Base-by-base conservation (phyloP, 1,140 invertebrate genomes). In the Luehdorfia chinensis region DNA sequence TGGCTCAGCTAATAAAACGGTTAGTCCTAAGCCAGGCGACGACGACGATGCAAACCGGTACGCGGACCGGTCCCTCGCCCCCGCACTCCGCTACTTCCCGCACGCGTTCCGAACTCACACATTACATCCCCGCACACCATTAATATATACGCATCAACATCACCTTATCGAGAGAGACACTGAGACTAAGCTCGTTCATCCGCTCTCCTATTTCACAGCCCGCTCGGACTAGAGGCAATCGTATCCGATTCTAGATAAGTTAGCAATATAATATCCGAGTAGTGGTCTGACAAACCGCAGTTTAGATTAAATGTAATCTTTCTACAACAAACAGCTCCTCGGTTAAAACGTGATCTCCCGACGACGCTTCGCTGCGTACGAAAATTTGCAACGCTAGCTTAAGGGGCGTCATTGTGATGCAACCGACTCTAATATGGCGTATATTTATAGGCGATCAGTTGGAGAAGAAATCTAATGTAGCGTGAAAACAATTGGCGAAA, bases 401-500 rank as follows among this genome's bases (percentile, higher is more conserved):
- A 51, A n/a, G n/a, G n/a, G n/a, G 51, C 55, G 19, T 21, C 19
- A 56, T n/a, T n/a, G 59, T 75, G 66, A 79, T 66, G 78, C 59
- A 77, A 79, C 48, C 31, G 34, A 44, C 18, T 55, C 44, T 59
- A 62, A 66, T 58, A 51, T 55, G 46, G 55, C n/a, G 36, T 49
- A 48, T 39, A n/a, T 68, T 78, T 67, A 49, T 56, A 66, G 59
- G 37, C 64, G 56, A 71, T 55, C 68, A 66, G 51, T 68, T 63
- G 67, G 57, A 74, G 65, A 73, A 79, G 52, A 75, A 62, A 75
- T 65, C 65, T 77, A 80, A 79, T 84, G 66, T 66, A 75, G 68
- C 83, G 75, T 84, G 79, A 80, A 83, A 83, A 86, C 83, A 86
- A 86, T 86, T 71, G 81, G 79, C 77, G 83, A 86, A 86, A 86